Base-by-base conservation (phyloP, 2,797 vertebrate species). In the Muscicapa comitata region DNA sequence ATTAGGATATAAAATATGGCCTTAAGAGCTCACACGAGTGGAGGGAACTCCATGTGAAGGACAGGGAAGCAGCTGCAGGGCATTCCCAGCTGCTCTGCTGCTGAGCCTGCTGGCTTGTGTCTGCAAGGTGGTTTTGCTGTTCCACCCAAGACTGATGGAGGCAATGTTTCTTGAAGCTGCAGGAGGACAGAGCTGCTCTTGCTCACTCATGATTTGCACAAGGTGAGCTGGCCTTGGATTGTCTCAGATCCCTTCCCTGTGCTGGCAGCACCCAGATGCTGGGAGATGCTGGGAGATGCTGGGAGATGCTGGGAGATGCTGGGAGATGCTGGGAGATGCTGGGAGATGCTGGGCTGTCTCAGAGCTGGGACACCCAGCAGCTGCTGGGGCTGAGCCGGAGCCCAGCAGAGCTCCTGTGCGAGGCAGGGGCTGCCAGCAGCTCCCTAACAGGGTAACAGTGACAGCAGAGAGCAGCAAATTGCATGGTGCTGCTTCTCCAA, bases 1-100 rank as follows among this genome's bases (percentile, higher is more conserved):
- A 98, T 98, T 96, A 97, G 97, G 96, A 96, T 94, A 94, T 97
- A 97, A 98, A 98, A 91, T 94, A 95, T 51, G 68, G 92, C 73
- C 87, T 88, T 86, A 86, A 86, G 68, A 91, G 92, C 73, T 93
- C 1, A 18, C 37, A 62, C 2, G 29, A 94, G 78, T 70, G 72
- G 80, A 84, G 55, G 82, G 89, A 95, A 79, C 77, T 83, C 88
- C 51, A 11, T 28, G 65, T 29, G 70, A 93, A 51, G 31, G 51
- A 51, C 33, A 78, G 31, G 45, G 62, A 68, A 51, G 20, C 89
- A 84, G 82, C 71, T 53, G 84, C 19, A 21, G 85, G 77, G 21
- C 17, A 78, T 89, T 82, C 82, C 77, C n/a, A 45, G 58, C 21
- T 59, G 45, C 40, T 75, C 68, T 25, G 40, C 54, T 67, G 47